phyloP scores from a whole-genome alignment of 2,797 vertebrate species.

The Limosa lapponica region DNA sequence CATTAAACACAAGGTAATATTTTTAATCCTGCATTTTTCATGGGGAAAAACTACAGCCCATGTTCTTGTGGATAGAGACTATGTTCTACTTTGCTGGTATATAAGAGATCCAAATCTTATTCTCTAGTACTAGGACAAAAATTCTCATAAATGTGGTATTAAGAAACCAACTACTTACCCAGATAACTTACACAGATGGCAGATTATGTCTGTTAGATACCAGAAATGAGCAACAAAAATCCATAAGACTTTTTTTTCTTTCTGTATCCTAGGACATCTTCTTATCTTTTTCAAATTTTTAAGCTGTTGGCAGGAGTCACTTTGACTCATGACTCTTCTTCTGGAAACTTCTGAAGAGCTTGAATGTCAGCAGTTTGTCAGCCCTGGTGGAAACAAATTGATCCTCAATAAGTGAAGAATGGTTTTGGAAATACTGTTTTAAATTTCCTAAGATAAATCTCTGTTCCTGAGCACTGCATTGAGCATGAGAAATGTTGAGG shows the following conservation, averaged over 20 bases:
- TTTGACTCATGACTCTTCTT: not conserved
- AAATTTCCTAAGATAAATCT: not conserved
- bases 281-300: not conserved
- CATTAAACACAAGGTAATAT: not conserved
- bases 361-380: slow-evolving; percentile 3
- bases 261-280: not conserved
- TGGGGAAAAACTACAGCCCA: not conserved
- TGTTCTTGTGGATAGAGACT: not conserved
- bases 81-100: not conserved
- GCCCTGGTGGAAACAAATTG: not conserved
- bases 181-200: not conserved
- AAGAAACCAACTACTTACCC: not conserved
- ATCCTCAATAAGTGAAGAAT: not conserved
- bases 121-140: not conserved
- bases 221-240: not conserved
- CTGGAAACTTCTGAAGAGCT: not conserved
- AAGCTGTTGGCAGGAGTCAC: not conserved
- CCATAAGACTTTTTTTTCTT: not conserved
- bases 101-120: not conserved
- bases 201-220: not conserved
- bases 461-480: not conserved
- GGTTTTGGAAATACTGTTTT: not conserved
- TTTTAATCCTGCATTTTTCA: not conserved
- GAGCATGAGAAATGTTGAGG: not conserved
- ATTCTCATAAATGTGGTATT: not conserved